Evolutionary conservation across 2,888 invertebrate species (phyloP).

Genomic region (Drosophila infuscata): DNA sequence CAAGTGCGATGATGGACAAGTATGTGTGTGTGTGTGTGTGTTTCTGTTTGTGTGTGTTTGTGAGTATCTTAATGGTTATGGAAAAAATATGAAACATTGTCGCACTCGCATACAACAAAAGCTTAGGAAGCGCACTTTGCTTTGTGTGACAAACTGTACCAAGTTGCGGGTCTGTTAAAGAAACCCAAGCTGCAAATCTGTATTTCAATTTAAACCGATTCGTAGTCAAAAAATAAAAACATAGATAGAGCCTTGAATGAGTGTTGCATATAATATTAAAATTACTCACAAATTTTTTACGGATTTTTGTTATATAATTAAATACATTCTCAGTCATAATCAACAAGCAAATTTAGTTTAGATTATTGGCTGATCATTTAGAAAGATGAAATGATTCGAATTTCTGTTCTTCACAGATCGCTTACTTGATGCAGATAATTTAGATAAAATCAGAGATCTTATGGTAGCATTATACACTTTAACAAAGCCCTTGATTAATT

Average conservation of each 20-base stretch:
- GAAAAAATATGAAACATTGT: conserved; percentile 75
- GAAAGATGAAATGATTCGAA: not conserved
- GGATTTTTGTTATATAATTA: not conserved
- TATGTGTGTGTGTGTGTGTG: conserved; percentile 7
- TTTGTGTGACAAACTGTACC: conserved; percentile 64
- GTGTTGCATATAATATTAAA: not conserved
- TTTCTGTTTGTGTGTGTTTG: conserved; percentile 26
- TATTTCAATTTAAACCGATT: not conserved
- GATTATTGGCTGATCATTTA: not conserved
- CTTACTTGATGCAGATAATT: conserved; percentile 2
- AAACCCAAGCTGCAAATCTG: conserved; percentile 3
- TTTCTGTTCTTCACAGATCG: not conserved
- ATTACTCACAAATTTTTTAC: not conserved
- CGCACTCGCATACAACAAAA: conserved; percentile 54
- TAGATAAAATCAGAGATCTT: conserved; percentile 20
- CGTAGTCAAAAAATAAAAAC: not conserved
- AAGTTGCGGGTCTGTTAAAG: conserved; percentile 16
- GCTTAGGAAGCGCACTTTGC: conserved; percentile 62
- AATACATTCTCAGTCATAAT: not conserved
- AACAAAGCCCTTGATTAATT: conserved; percentile 11
- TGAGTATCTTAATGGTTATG: conserved; percentile 68
- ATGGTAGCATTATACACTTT: conserved; percentile 9
- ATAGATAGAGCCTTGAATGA: not conserved
- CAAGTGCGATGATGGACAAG: conserved; percentile 51
- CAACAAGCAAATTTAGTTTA: not conserved